Evolutionary conservation across 2,888 invertebrate genomes (phyloP).

Genomic region (Gastracanthus pulcherrimus): DNA sequence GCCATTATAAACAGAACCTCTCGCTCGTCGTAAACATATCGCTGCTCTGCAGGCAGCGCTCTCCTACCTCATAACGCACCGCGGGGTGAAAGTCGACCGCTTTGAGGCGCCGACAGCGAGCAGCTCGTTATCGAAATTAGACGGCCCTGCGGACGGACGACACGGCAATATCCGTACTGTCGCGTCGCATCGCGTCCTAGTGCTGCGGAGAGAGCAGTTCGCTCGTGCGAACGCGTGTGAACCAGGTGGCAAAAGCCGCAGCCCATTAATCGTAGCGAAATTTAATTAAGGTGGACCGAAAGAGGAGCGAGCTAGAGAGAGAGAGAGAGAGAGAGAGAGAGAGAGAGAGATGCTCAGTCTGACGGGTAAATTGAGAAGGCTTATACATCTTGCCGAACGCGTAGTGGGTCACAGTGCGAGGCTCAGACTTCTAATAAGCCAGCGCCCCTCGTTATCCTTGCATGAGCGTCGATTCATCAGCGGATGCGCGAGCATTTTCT

Average conservation of each 20-base stretch:
- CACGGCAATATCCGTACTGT: slow-evolving; percentile 17
- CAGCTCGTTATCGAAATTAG: slow-evolving; percentile 49
- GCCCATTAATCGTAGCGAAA: slow-evolving; percentile 69
- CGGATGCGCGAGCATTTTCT: not conserved
- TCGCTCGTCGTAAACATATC: slow-evolving; percentile 1
- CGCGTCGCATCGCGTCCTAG: too few species aligned
- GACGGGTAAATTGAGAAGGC: slow-evolving; percentile 39
- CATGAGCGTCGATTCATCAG: slow-evolving; percentile 30
- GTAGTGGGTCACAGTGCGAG: too few species aligned
- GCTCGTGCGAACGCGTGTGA: slow-evolving; percentile 17
- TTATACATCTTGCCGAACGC: slow-evolving; percentile 31
- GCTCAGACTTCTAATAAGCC: too few species aligned
- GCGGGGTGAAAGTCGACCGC: too few species aligned
- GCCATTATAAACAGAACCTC: not conserved
- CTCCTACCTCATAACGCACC: too few species aligned
- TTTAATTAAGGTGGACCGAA: slow-evolving; percentile 66
- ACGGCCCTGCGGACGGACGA: slow-evolving; percentile 15
- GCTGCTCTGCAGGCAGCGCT: not conserved
- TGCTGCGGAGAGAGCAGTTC: too few species aligned
- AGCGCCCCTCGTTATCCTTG: slow-evolving; percentile 28
- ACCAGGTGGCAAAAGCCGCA: slow-evolving; percentile 59
- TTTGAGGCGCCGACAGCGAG: not conserved
- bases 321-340: not conserved
- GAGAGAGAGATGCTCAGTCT: not conserved
- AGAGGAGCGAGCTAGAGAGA: not conserved